Percentiles rank a stretch among this genome's conserved stretches.
These are phyloP conservation scores for Sitta europaea DNA, from an alignment of 2,113 vertebrate genomes.

Conservation along the genomic window DNA sequence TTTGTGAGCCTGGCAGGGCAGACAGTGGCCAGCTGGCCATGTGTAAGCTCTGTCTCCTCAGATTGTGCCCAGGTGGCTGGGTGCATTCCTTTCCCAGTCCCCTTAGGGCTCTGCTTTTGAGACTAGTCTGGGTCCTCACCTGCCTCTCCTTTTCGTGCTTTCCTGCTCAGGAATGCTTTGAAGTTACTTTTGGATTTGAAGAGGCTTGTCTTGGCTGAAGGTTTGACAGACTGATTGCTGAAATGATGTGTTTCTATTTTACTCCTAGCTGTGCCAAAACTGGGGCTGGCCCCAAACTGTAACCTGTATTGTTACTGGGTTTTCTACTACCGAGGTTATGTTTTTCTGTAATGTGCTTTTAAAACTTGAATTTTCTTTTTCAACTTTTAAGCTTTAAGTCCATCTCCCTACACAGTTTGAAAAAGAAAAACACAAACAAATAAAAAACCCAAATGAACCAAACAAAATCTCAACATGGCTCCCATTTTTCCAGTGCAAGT, in stretches of 20 bases:
- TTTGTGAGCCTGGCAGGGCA: not conserved
- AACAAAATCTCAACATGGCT: not conserved
- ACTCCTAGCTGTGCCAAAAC: not conserved
- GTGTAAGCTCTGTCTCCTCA: not conserved
- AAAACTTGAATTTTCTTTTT: not conserved
- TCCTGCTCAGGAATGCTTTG: slow-evolving; percentile 47
- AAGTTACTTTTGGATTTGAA: slow-evolving; percentile 33
- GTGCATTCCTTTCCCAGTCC: not conserved
- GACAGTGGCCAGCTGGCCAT: not conserved
- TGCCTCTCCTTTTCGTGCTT: not conserved
- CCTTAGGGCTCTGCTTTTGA: not conserved
- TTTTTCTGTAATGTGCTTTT: not conserved
- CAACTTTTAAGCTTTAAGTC: not conserved
- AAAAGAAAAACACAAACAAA: not conserved
- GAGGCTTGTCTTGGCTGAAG: not conserved
- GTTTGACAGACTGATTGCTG: slow-evolving; percentile 6
- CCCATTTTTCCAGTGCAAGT: not conserved
- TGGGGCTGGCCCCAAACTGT: not conserved
- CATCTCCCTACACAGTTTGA: not conserved
- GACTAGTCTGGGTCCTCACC: not conserved
- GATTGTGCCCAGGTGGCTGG: not conserved
- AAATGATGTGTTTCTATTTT: not conserved
- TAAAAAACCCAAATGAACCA: not conserved
- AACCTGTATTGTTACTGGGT: not conserved
- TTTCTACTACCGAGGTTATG: not conserved